Evolutionary conservation across 2,113 vertebrate genomes (phyloP), one percentile per base, ranked within the genome.

Genomic region (Cathartes aura): DNA sequence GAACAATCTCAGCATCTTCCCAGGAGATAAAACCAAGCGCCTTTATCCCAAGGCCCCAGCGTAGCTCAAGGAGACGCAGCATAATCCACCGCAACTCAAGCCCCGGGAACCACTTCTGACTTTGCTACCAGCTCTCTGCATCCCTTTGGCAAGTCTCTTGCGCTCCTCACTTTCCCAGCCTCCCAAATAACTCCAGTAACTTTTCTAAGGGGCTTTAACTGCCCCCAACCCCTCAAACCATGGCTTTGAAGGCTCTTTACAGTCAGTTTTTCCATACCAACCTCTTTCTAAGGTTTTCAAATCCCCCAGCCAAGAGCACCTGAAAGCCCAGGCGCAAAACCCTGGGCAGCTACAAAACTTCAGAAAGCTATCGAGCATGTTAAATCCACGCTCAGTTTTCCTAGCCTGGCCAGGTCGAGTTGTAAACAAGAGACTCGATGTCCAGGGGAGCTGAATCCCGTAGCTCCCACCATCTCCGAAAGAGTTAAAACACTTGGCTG

Each of bases 301-400:
- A 55, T 30, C 13, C 20, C 40, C 29, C 3, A 5, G 67, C 38
- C 67, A 26, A 17, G 32, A 43, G 66, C 18, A n/a, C 32, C 43
- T 8, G 9, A 22, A 79, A 38, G 47, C 17, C n/a, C 21, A 32
- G 21, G 36, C 43, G 40, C 11, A 42, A 34, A 52, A 9, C 7
- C 62, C 19, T 1, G 11, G 19, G 45, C 22, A 45, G 45, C 34
- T 19, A 24, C n/a, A 12, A 6, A 38, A 29, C 38, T 29, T 38
- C 0, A 29, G 18, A 4, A 60, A 53, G 15, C 29, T 23, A 6
- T 4, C 0, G 3, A 58, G 53, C 6, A 0, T 1, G 5, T 23
- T 13, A 22, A 34, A 45, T 5, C 60, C 62, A 5, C 0, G 5
- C 19, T 19, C 15, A 2, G 19, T 19, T 29, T n/a, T 55, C 50